Base-by-base conservation (phyloP, 2,888 invertebrate genomes). In the Pinctada fucata region DNA sequence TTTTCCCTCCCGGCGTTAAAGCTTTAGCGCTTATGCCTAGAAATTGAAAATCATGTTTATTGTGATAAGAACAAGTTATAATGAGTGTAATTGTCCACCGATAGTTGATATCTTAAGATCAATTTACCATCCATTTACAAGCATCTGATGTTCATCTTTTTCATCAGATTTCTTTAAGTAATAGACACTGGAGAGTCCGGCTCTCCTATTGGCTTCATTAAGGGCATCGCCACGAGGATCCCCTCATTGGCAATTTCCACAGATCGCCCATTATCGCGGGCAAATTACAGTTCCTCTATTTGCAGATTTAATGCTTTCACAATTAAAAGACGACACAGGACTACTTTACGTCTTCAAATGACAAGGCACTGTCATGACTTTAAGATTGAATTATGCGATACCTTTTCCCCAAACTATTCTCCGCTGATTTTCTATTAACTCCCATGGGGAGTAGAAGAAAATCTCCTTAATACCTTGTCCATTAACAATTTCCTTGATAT, bases 371-470 rank as follows among this genome's bases (percentile, higher is more conserved):
- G 79, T 76, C 76, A 73, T 74, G 76, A 76, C 69, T 66, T 79
- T 76, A 73, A 79, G 76, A 79, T 76, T 79, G 79, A 79, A 79
- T 79, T 79, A 79, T 79, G 74, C 49, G 76, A 74, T 79, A 76
- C 73, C 73, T 68, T 58, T 73, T 72, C 67, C 47, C 51, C 64
- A 68, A 78, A 78, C 78, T 71, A 69, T 68, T 78, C 72, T 78
- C 64, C 65, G 69, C 69, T 72, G 68, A 72, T 78, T 76, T 78
- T 78, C 78, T 78, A 78, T 78, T 70, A 78, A 63, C 69, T 74
- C 78, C 78, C 78, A 66, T 66, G 74, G 78, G 74, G 78, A 78
- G 47, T 45, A 45, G 68, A 3, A 47, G 10, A 45, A 31, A 47
- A 16, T 31, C 65, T 65, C 31, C 65, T 65, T 65, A 65, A 10